phyloP scores from a whole-genome alignment of 2,888 invertebrate species.

The Gymnocheta viridis region DNA sequence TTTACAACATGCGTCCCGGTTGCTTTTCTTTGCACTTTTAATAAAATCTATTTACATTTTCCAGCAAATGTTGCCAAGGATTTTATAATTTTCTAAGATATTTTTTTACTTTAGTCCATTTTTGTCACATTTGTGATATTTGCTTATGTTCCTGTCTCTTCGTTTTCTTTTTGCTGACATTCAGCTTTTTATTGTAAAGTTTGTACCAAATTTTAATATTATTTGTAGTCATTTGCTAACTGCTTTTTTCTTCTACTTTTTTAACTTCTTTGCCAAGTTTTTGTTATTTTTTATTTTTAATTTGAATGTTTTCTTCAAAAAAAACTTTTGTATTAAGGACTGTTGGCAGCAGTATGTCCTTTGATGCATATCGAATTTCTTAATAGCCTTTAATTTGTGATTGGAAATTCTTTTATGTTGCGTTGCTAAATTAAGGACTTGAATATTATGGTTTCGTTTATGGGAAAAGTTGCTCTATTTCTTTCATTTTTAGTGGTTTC shows the following conservation, averaged over 20 bases:
- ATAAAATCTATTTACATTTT: slow-evolving; percentile 60
- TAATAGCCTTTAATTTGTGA: slow-evolving; percentile 76
- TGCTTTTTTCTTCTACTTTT: neutral
- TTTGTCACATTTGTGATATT: slow-evolving; percentile 65
- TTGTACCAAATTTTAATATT: slow-evolving; percentile 48
- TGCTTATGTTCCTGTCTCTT: slow-evolving; percentile 39
- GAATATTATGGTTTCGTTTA: slow-evolving; percentile 66
- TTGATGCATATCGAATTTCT: slow-evolving; percentile 81
- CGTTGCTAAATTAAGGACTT: slow-evolving; percentile 55
- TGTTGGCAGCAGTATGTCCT: slow-evolving; percentile 74
- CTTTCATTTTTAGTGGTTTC: slow-evolving; percentile 30
- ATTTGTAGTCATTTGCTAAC: slow-evolving; percentile 55
- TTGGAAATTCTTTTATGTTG: slow-evolving; percentile 63
- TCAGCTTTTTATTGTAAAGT: slow-evolving; percentile 55
- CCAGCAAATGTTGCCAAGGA: slow-evolving; percentile 67
- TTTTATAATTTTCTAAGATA: slow-evolving; percentile 56
- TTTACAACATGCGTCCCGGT: neutral
- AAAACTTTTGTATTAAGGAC: neutral
- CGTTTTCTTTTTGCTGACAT: slow-evolving; percentile 50
- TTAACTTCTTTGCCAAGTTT: slow-evolving; percentile 39
- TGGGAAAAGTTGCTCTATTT: slow-evolving; percentile 55
- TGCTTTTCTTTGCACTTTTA: slow-evolving; percentile 45
- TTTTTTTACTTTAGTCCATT: slow-evolving; percentile 27
- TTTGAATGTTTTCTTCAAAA: neutral
- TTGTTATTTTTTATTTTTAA: slow-evolving; percentile 29